phyloP scores from a whole-genome alignment of 2,888 invertebrate genomes.

The Hipparchia sbordonii region DNA sequence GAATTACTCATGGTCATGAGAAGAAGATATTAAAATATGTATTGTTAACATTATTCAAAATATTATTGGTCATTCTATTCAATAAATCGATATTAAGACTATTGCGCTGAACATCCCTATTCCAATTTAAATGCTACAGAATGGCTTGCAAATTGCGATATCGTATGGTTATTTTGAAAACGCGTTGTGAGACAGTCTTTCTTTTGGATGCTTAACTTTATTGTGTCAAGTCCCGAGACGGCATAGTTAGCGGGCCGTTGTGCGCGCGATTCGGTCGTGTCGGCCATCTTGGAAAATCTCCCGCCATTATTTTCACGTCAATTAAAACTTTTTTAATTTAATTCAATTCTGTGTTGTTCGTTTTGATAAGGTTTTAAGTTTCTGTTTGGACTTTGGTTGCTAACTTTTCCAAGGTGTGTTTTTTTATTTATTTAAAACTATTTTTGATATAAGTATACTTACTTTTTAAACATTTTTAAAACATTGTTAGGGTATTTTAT shows the following conservation, averaged over 20 bases:
- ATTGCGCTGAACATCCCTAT: constrained; percentile 43
- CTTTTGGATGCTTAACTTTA: constrained; percentile 65
- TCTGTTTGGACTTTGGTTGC: not conserved
- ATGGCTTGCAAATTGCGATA: constrained; percentile 52
- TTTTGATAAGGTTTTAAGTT: not conserved
- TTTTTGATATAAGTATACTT: not conserved
- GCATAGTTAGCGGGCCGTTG: constrained; percentile 55
- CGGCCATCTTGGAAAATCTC: constrained; percentile 51
- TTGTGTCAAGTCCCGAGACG: constrained; percentile 65
- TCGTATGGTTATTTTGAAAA: constrained; percentile 64
- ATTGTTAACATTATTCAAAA: too few relatives aligned
- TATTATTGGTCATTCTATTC: not conserved
- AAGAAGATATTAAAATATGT: too few relatives aligned
- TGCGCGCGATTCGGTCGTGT: constrained; percentile 62
- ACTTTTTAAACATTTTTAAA: too few relatives aligned
- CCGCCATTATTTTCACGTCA: constrained; percentile 45
- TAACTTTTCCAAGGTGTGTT: constrained; percentile 20
- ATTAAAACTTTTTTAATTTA: constrained; percentile 19
- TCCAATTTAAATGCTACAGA: constrained; percentile 65
- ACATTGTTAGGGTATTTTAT: too few relatives aligned
- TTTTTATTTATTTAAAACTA: constrained; percentile 8
- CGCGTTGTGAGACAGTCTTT: constrained; percentile 50
- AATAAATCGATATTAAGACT: not conserved
- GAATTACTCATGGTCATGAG: too few relatives aligned
- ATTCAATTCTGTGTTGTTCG: not conserved